Percentiles rank a stretch among this genome's conserved stretches.
phyloP scores from a whole-genome alignment of 2,113 vertebrate species.

The Pteruthius melanotis region DNA sequence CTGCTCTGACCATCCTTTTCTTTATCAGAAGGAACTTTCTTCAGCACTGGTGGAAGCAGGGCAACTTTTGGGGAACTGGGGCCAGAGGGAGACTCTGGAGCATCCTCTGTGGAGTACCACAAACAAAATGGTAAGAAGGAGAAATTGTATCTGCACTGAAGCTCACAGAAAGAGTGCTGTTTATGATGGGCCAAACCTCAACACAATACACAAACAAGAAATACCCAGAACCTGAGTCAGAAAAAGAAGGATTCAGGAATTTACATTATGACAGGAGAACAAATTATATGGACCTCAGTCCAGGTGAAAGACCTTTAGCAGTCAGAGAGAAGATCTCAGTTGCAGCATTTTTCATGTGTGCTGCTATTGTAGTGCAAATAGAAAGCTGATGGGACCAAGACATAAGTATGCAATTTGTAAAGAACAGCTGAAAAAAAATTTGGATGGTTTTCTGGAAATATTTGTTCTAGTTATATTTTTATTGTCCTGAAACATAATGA shows the following conservation, averaged over 20 bases:
- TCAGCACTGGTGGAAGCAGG: conserved; percentile 77
- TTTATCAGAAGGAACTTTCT: conserved; percentile 84
- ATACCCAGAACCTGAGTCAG: background rate
- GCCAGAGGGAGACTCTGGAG: conserved; percentile 80
- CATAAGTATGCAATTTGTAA: background rate
- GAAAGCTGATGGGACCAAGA: background rate
- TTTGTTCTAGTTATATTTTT: background rate
- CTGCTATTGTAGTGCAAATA: background rate
- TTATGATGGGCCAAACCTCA: background rate
- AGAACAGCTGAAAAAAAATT: background rate
- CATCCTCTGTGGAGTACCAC: conserved; percentile 77
- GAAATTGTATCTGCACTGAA: background rate
- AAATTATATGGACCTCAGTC: background rate
- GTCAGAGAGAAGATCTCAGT: background rate
- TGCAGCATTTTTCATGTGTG: background rate
- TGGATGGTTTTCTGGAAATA: background rate
- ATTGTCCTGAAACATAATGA: background rate
- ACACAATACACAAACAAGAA: background rate
- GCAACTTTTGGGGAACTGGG: conserved; percentile 77
- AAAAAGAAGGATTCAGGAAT: background rate
- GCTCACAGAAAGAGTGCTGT: background rate
- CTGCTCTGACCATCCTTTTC: conserved; percentile 82
- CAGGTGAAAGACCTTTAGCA: background rate
- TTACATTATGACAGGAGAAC: background rate
- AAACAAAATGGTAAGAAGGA: background rate